Evolutionary conservation across 1,140 invertebrate species (phyloP).

Genomic region (Drosophila melanogaster): Release_6_plus_ISO1_MT NC_004354.4:8933001-8933500

Average conservation of each 20-base stretch:
- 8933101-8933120: too few species aligned
- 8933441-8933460: slow-evolving; percentile 26
- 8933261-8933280: slow-evolving; percentile 6
- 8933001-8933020: neutral
- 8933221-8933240: slow-evolving; percentile 21
- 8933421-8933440: slow-evolving; percentile 4
- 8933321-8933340: slow-evolving; percentile 68
- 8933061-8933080: too few species aligned
- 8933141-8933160: neutral
- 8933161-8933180: neutral
- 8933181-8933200: neutral
- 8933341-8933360: slow-evolving; percentile 55
- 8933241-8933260: slow-evolving; percentile 41
- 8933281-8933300: slow-evolving; percentile 37
- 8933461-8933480: neutral
- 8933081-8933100: too few species aligned
- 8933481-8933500: slow-evolving; percentile 4
- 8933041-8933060: too few species aligned
- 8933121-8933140: too few species aligned
- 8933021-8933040: neutral
- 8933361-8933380: slow-evolving; percentile 6
- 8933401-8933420: neutral
- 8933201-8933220: slow-evolving; percentile 22
- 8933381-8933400: neutral
- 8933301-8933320: slow-evolving; percentile 57